Conservation (phyloP, 2,797 vertebrate species). For the Trachurus trachurus region DNA sequence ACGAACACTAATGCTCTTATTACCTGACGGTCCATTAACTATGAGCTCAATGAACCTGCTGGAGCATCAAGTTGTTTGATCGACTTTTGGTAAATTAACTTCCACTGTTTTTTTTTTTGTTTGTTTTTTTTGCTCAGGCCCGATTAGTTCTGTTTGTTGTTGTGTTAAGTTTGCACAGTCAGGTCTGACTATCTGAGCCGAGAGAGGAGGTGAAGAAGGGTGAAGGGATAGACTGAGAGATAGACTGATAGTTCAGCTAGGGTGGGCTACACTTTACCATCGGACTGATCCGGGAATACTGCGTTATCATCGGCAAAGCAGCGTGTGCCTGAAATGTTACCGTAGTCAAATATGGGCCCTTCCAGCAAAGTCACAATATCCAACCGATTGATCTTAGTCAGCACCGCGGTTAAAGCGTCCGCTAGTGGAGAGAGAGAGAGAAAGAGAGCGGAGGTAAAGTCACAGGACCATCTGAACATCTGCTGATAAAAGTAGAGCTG, state of each 20-base stretch:
- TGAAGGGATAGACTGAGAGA: conserved; percentile 85
- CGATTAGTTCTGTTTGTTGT: conserved; percentile 59
- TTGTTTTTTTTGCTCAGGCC: conserved; percentile 41
- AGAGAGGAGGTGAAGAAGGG: conserved; percentile 84
- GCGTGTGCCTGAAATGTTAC: conserved; percentile 99
- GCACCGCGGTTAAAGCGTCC: conserved; percentile 97
- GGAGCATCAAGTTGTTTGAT: conserved; percentile 30
- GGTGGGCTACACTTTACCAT: conserved; percentile 95
- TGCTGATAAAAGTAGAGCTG: background rate
- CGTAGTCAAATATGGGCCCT: conserved; percentile 99
- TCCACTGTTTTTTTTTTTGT: conserved; percentile 7
- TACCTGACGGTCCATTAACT: conserved; percentile 44
- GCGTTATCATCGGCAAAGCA: conserved; percentile 99
- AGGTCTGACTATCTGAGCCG: conserved; percentile 71
- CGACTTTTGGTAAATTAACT: conserved; percentile 23
- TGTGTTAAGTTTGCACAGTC: conserved; percentile 65
- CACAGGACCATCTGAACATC: background rate
- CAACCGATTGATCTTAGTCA: conserved; percentile 99
- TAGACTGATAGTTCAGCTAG: conserved; percentile 86
- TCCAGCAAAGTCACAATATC: conserved; percentile 99
- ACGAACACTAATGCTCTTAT: conserved; percentile 25
- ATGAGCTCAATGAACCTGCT: conserved; percentile 37
- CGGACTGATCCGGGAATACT: conserved; percentile 97
- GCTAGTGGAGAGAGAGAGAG: conserved; percentile 85
- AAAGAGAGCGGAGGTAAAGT: background rate